A percentile compares a stretch with the other conserved stretches of the same genome.
These are phyloP conservation scores for Crematogaster levior DNA, from an alignment of 2,888 invertebrate genomes.

Conservation along the genomic window DNA sequence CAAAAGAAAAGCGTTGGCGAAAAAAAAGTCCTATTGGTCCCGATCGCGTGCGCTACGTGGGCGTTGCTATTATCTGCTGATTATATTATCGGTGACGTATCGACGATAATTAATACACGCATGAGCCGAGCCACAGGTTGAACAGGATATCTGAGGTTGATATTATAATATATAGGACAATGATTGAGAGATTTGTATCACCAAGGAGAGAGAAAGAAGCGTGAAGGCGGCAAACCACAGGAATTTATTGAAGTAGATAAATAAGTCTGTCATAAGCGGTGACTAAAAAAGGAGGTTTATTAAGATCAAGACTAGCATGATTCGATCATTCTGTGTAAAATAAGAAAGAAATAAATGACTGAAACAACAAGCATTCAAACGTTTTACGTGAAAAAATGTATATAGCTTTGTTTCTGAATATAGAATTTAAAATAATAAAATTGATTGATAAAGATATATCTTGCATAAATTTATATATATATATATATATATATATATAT, in stretches of 20 bases:
- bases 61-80: slow-evolving; percentile 62
- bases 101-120: slow-evolving; percentile 63
- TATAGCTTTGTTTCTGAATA: neutral
- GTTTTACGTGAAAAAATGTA: too few species aligned
- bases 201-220: slow-evolving; percentile 40
- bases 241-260: slow-evolving; percentile 7
- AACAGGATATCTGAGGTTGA: slow-evolving; percentile 64
- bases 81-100: slow-evolving; percentile 64
- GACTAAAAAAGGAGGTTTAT: slow-evolving; percentile 21
- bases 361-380: neutral
- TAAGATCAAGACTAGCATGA: neutral
- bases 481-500: too few species aligned
- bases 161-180: slow-evolving; percentile 67
- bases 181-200: slow-evolving; percentile 58
- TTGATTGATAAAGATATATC: neutral
- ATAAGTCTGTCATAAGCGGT: neutral
- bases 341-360: neutral
- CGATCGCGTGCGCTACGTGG: slow-evolving; percentile 54
- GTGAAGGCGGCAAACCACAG: slow-evolving; percentile 60
- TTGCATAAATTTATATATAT: neutral
- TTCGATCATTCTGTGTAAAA: neutral
- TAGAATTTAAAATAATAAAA: neutral
- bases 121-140: slow-evolving; percentile 57
- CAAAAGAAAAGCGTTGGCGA: slow-evolving; percentile 41
- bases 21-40: slow-evolving; percentile 40